Evolutionary conservation across 2,113 vertebrate genomes (phyloP).

Genomic region (Caranx melampygus): DNA sequence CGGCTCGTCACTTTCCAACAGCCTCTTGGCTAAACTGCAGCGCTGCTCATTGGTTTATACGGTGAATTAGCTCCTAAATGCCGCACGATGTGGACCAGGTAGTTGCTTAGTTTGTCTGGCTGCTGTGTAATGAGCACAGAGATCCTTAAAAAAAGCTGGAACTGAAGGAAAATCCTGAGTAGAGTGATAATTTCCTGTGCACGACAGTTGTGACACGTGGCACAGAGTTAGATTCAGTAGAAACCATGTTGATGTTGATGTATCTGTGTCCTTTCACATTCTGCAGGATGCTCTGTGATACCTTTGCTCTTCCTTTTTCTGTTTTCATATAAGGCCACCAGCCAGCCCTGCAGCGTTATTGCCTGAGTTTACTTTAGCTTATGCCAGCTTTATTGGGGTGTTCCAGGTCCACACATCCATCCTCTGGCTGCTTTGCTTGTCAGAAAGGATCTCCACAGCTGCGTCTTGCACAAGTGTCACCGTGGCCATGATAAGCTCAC

Average conservation of each 20-base stretch:
- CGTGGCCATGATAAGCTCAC: slow-evolving; percentile 29
- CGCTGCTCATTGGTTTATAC: too few species aligned
- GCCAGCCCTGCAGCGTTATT: slow-evolving; percentile 10
- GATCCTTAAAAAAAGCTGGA: too few species aligned
- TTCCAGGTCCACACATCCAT: slow-evolving; percentile 19
- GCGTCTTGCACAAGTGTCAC: slow-evolving; percentile 41
- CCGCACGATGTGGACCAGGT: too few species aligned
- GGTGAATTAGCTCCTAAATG: too few species aligned
- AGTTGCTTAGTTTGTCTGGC: too few species aligned
- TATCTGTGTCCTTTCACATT: not conserved
- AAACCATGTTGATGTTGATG: too few species aligned
- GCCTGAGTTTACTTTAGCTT: not conserved
- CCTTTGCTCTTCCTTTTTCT: not conserved
- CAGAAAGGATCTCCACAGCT: slow-evolving; percentile 33
- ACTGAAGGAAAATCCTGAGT: too few species aligned
- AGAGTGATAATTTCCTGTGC: not conserved
- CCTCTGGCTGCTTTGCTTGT: slow-evolving; percentile 20
- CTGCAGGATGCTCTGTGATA: slow-evolving; percentile 1
- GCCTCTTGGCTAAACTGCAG: too few species aligned
- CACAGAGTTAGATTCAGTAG: too few species aligned
- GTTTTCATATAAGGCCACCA: not conserved
- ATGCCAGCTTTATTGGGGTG: slow-evolving; percentile 20
- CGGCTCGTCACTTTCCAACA: too few species aligned
- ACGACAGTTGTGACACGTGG: too few species aligned
- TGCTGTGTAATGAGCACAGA: too few species aligned